Evolutionary conservation across 2,797 vertebrate species (phyloP).

Genomic region (Enteromius paludinosus): DNA sequence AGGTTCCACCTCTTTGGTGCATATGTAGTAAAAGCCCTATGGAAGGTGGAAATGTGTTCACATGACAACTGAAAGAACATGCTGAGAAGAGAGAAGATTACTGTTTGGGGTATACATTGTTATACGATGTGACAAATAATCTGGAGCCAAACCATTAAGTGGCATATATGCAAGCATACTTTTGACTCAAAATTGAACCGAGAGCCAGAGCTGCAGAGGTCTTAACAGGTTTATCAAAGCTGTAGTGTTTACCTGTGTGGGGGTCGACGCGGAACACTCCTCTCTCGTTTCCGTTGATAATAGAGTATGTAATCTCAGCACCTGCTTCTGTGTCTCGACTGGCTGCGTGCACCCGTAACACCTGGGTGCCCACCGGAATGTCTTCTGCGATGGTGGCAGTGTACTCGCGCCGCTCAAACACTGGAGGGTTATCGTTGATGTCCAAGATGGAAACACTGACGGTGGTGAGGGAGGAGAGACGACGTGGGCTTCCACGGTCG

Average conservation of each 20-base stretch:
- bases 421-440: slow-evolving; percentile 97
- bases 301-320: slow-evolving; percentile 90
- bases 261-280: slow-evolving; percentile 92
- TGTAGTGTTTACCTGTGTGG: slow-evolving; percentile 80
- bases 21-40: not conserved
- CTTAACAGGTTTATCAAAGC: not conserved
- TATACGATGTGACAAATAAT: not conserved
- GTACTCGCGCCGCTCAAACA: slow-evolving; percentile 95
- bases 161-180: not conserved
- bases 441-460: slow-evolving; percentile 90
- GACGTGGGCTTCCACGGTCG: slow-evolving; percentile 87
- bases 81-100: not conserved
- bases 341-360: slow-evolving; percentile 90
- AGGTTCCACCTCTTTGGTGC: not conserved
- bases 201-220: not conserved
- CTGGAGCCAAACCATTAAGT: not conserved
- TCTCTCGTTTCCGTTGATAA: slow-evolving; percentile 93
- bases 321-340: slow-evolving; percentile 90
- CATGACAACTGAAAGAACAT: not conserved
- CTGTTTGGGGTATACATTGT: not conserved
- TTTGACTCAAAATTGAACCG: not conserved
- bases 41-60: not conserved
- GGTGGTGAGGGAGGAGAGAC: slow-evolving; percentile 81
- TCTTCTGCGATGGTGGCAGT: slow-evolving; percentile 86
- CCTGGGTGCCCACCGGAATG: slow-evolving; percentile 81